Base-by-base conservation (phyloP, 2,797 vertebrate species). In the Rhyacichthys aspro region DNA sequence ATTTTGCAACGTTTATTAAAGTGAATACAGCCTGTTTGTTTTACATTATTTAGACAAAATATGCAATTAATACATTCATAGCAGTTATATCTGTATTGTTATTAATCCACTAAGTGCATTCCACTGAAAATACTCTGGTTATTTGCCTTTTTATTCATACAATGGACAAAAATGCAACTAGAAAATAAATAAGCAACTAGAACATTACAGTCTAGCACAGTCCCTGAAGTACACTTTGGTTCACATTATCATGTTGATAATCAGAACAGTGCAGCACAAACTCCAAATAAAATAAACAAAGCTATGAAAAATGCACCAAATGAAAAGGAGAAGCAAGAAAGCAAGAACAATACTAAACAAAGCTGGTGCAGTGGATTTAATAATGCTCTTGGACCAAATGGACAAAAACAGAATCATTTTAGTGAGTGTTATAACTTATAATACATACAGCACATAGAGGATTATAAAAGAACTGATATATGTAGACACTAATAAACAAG, bases 341-440 rank as follows among this genome's bases (percentile, higher is more conserved):
- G 12, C 33, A 39, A 7, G n/a, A 38, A 64, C 55, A 19, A 28
- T 28, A 28, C 1, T 9, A 38, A 66, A 57, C 58, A 17, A 53
- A 50, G 46, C 1, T 6, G 3, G 42, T 36, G 67, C 39, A 56
- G 47, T 50, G 48, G 55, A 43, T 15, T 16, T 8, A 19, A 65
- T n/a, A n/a, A n/a, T n/a, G n/a, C n/a, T n/a, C n/a, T n/a, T n/a
- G n/a, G n/a, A n/a, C n/a, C n/a, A n/a, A n/a, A n/a, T n/a, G n/a
- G n/a, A n/a, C n/a, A n/a, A n/a, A n/a, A n/a, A n/a, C n/a, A n/a
- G n/a, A n/a, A n/a, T n/a, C n/a, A n/a, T 45, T 69, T 14, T 16
- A 39, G 48, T 36, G 49, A 59, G 43, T 49, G 33, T 67, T 63
- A 3, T 76, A 67, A 74, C 67, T 82, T 74, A 70, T 78, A 63